These are phyloP conservation scores for Microctenopoma steveboyesi DNA, from an alignment of 2,797 vertebrate genomes.

Conservation along the genomic window DNA sequence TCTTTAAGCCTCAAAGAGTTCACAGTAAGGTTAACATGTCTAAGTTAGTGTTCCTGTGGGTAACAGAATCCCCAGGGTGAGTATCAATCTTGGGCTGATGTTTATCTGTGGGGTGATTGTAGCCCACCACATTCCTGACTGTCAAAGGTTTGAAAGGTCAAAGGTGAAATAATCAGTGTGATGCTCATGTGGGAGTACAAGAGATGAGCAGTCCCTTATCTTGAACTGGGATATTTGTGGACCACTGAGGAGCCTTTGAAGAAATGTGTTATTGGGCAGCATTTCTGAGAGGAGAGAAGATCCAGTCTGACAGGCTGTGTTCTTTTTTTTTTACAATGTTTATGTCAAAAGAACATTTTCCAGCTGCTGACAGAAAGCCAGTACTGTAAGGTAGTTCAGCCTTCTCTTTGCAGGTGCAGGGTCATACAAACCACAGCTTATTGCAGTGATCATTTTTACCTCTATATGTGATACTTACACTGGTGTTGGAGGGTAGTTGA, in stretches of 20 bases:
- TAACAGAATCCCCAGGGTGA: not conserved
- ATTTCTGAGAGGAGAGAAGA: slow-evolving; percentile 39
- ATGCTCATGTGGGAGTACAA: no score
- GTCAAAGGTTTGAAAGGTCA: not conserved
- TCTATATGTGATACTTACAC: slow-evolving; percentile 36
- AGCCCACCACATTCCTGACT: not conserved
- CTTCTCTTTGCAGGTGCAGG: slow-evolving; percentile 33
- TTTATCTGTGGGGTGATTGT: not conserved
- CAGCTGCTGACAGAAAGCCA: slow-evolving; percentile 21
- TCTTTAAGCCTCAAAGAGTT: not conserved
- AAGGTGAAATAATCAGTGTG: not conserved
- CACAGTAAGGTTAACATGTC: not conserved
- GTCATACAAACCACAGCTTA: slow-evolving; percentile 61
- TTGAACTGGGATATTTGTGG: not conserved
- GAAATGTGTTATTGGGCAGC: no score
- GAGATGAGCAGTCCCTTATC: not conserved
- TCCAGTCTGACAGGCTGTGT: not conserved
- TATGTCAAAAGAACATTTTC: not conserved
- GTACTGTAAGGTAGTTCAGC: slow-evolving; percentile 25
- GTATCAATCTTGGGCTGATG: not conserved
- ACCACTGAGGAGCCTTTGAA: no score
- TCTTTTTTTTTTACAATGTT: not conserved
- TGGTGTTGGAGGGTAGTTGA: not conserved
- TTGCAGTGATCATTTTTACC: slow-evolving; percentile 40
- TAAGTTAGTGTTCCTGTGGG: no score